A percentile compares a stretch with the other conserved stretches of the same genome.
Conservation (phyloP, 1,140 invertebrate genomes). For the Zaprionus nigranus region DNA sequence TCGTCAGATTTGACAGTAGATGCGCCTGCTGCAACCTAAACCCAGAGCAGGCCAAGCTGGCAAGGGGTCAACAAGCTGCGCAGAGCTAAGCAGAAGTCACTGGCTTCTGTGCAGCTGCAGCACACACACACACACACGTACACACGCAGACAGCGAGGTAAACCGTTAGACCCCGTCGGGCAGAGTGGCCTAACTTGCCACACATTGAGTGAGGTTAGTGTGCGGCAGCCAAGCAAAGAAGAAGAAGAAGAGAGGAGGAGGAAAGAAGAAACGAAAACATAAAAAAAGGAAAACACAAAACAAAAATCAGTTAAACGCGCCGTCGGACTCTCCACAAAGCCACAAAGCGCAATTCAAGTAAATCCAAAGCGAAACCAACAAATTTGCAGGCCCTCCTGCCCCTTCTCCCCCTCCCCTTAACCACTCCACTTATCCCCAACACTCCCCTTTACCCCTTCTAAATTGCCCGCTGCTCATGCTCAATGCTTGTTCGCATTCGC, state of each 20-base stretch:
- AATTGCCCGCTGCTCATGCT: background rate
- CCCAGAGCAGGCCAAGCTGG: too few species aligned
- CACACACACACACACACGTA: too few species aligned
- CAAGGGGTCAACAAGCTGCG: too few species aligned
- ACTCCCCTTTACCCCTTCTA: too few species aligned
- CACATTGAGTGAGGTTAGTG: constrained; percentile 1
- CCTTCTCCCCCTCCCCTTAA: background rate
- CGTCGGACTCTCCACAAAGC: constrained; percentile 8
- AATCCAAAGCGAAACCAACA: too few species aligned
- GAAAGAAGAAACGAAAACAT: background rate
- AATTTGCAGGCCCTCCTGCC: background rate
- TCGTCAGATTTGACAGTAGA: too few species aligned
- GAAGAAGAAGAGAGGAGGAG: background rate
- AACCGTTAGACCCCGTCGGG: background rate
- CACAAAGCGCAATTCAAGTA: background rate
- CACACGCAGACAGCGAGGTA: background rate
- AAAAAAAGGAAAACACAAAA: background rate
- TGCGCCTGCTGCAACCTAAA: background rate
- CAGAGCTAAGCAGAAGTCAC: too few species aligned
- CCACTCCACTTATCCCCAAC: background rate
- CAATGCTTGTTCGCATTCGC: constrained; percentile 1
- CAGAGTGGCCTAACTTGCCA: background rate
- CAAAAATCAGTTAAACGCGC: constrained; percentile 69
- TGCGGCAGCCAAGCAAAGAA: background rate
- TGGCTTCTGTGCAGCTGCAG: too few species aligned